Percentiles rank a stretch among this genome's conserved stretches.
These are phyloP conservation scores for Tetragonula clypearis DNA, from an alignment of 1,140 invertebrate species.

Conservation along the genomic window DNA sequence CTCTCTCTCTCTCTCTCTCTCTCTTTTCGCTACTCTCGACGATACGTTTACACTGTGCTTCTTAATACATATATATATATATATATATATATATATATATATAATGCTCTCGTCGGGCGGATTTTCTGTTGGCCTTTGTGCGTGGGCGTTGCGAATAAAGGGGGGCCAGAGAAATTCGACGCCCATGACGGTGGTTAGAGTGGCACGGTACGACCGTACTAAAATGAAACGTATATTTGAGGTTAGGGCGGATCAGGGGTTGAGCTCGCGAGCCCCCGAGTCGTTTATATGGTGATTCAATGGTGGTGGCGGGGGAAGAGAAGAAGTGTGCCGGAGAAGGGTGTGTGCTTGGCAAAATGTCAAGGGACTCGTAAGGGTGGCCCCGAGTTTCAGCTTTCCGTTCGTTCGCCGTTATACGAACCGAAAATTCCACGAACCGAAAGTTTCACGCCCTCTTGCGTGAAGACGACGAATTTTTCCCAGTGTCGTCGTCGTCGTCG, in stretches of 20 bases:
- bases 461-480: not conserved
- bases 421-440: conserved; percentile 52
- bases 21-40: too few relatives aligned
- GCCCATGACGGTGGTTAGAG: conserved; percentile 57
- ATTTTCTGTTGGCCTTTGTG: not conserved
- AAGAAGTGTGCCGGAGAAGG: not conserved
- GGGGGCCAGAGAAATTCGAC: conserved; percentile 37
- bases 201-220: conserved; percentile 57
- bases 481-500: not conserved
- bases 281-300: conserved; percentile 77
- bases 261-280: conserved; percentile 64
- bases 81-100: not conserved
- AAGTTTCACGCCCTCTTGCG: conserved; percentile 22
- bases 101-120: not conserved
- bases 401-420: conserved; percentile 35
- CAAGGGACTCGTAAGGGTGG: conserved; percentile 74
- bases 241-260: conserved; percentile 74
- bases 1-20: not conserved
- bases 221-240: conserved; percentile 77
- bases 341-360: conserved; percentile 74
- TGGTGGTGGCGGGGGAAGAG: conserved; percentile 31
- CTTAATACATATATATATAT: too few relatives aligned
- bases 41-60: not conserved
- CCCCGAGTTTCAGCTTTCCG: conserved; percentile 46
- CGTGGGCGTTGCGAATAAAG: not conserved